Evolutionary conservation across 2,797 vertebrate species (phyloP), one percentile per base, ranked within the genome.

Genomic region (Coregonus sp.): DNA sequence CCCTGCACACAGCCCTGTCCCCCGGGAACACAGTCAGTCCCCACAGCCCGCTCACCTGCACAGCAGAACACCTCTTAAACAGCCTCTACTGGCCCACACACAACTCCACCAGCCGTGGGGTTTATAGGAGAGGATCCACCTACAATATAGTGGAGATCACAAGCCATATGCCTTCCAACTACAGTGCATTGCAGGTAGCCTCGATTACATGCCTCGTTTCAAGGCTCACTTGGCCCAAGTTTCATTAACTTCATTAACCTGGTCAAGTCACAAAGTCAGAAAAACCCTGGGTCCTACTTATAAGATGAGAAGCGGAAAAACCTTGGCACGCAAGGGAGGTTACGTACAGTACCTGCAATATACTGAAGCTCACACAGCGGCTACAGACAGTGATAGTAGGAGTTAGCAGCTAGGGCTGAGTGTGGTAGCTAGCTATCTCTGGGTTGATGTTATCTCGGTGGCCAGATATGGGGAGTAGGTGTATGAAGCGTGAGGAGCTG

Each of bases 361-460:
- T 70, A 70, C 37, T n/a, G 35, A 47, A n/a, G 35, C 18, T 35
- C 18, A 35, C 33, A 18, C 4, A 35, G 31, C 15, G 9, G 67
- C 15, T n/a, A 6, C 16, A 20, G 7, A 70, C 68, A 11, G 37
- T 81, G 84, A 80, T 73, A 78, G 83, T n/a, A 69, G 77, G 74
- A 75, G 80, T 82, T 82, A 4, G 20, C 2, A 12, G 40, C 40
- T 12, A 47, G 40, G 25, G 78, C 77, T 73, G 83, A 78, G 25
- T 54, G 1, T 9, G 12, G 20, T 5, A 12, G 40, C 40, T 12
- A 47, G 40, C 70, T 90, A 91, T 93, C 89, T 82, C 70, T 25
- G 68, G 1, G 76, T 1, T 78, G 76, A 92, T 92, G 91, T 93
- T 91, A 92, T 93, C 92, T 86, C 14, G 2, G 85, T 74, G 84